Evolutionary conservation across 2,888 invertebrate species (phyloP), one percentile per base, ranked within the genome.

Genomic region (Microctonus brassicae): DNA sequence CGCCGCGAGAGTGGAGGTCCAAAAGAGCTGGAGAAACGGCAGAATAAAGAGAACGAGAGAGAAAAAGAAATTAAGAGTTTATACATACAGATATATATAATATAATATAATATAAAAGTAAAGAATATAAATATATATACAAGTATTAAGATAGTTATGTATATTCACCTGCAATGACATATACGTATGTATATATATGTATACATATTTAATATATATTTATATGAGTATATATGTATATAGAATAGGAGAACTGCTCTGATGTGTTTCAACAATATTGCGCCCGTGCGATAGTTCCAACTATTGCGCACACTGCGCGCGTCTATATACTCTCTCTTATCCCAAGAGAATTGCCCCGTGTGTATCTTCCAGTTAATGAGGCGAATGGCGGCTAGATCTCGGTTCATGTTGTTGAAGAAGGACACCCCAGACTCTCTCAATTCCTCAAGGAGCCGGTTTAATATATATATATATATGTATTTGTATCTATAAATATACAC

Each of bases 361-460:
- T 36, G 61, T 61, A 61, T 63, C 47, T 47, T 63, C n/a, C 42
- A 26, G 83, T 84, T 84, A 84, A 84, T 84, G 83, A 84, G 82
- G 77, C 81, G 78, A 77, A 58, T 29, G 58, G 17, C 26, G 17
- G 42, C 63, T 63, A 63, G 63, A 63, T 63, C n/a, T n/a, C 42
- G 42, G 33, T 47, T 42, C 47, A 26, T 47, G 33, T 29, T 47
- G 47, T 20, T 47, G 47, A 47, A 47, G 47, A 13, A 47, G 29
- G 63, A 63, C 63, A 20, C 42, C 47, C 7, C 29, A 29, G 4
- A 4, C 39, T 39, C 53, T 55, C 39, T 67, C 55, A 62, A 53
- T 63, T 61, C 69, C 67, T 61, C 72, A 53, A 53, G 52, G 4
- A 34, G 11, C 22, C 60, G 55, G 62, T 63, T 69, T 39, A 70